These are phyloP conservation scores for Tridacna gigas DNA, from an alignment of 2,888 invertebrate genomes.

Conservation along the genomic window DNA sequence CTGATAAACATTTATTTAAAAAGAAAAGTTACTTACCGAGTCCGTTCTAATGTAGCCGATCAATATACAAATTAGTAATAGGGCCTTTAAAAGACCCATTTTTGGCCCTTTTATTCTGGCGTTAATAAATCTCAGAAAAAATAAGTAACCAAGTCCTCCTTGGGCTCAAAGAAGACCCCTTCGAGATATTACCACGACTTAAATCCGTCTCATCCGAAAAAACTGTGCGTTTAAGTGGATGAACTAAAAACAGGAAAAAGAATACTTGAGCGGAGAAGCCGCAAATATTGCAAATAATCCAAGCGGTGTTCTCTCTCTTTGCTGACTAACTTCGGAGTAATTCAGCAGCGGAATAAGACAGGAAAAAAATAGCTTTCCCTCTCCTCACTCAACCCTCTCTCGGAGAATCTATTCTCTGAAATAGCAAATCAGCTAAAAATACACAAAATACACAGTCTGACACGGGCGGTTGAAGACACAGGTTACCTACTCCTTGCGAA, in stretches of 20 bases:
- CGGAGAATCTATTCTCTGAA: conserved; percentile 36
- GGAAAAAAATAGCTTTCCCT: conserved; percentile 10
- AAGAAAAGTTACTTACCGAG: conserved; percentile 37
- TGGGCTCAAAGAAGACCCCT: neutral
- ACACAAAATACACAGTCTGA: conserved; percentile 3
- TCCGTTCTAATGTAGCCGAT: conserved; percentile 44
- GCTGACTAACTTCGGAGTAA: conserved; percentile 20
- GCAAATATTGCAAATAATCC: conserved; percentile 23
- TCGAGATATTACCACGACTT: neutral
- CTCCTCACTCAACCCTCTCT: neutral
- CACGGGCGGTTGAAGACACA: conserved; percentile 43
- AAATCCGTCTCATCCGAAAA: conserved; percentile 21
- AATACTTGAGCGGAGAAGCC: conserved; percentile 23
- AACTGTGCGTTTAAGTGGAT: neutral
- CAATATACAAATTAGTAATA: conserved; percentile 23
- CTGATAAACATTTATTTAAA: neutral
- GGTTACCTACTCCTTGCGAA: conserved; percentile 3
- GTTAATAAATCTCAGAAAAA: neutral
- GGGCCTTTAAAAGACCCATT: conserved; percentile 39
- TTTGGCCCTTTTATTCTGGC: conserved; percentile 23
- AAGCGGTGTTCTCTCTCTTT: neutral
- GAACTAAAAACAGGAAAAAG: conserved; percentile 18
- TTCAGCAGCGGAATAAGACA: conserved; percentile 18
- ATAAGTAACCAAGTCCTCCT: neutral
- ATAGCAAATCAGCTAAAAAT: conserved; percentile 56